Base-by-base conservation (phyloP, 2,113 vertebrate genomes). In the Sciurus niger region DNA sequence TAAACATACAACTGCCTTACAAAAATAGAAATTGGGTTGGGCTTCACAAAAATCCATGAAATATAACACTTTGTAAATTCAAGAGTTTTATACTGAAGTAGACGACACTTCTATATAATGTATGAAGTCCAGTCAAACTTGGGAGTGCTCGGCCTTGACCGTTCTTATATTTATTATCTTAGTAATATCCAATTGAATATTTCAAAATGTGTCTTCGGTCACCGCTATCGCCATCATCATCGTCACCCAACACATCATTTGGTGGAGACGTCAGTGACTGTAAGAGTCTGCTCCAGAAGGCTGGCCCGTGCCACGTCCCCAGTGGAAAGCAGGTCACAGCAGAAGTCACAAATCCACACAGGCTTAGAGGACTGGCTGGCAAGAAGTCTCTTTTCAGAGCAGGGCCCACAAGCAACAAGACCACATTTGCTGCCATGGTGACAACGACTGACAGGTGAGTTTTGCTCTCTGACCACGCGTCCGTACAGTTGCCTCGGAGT, bases 371-470 rank as follows among this genome's bases (percentile, higher is more conserved):
- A 99, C 98, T 99, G 99, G 97, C 99, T 99, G 0, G 99, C 99
- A 95, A 99, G 99, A 58, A 99, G 99, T 99, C 98, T 99, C 99
- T 84, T 99, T 84, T 99, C 99, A 0, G 99, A 99, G 98, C 99
- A 99, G 0, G 99, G 99, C 84, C 99, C 99, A 7, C 99, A 99
- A 2, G 99, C 99, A 2, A 99, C 99, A 12, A 99, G 99, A 96
- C 99, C 99, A 16, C 99, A 99, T 97, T 99, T 99, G 88, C 99
- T 99, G 96, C 99, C 99, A 98, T 99, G 99, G 97, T 99, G 99
- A 2, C 99, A 99, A 8, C 99, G 99, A 98, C 99, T 99, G 63
- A 99, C 99, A 0, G 99, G 99, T 0, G 99, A 99, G 99, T 94
- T 99, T 99, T 73, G 99, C 99, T 93, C 99, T 99, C 98, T 99